Conservation (phyloP, 2,113 vertebrate genomes). For the Nycticorax nycticorax region DNA sequence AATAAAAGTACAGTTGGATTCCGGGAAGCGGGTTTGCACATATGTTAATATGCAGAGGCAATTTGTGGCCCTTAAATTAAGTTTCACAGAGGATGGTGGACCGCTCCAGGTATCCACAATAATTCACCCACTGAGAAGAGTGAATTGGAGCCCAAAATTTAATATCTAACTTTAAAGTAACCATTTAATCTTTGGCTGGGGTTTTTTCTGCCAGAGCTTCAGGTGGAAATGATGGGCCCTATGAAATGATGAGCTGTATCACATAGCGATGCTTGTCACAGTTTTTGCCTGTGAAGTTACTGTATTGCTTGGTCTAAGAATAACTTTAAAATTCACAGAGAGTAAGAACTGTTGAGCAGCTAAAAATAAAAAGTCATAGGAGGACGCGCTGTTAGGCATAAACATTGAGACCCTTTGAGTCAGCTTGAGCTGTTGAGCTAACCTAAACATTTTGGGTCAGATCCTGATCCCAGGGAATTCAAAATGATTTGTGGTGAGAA, state of each 20-base stretch:
- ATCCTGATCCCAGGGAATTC: neutral
- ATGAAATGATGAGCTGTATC: constrained; percentile 25
- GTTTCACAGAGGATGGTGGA: neutral
- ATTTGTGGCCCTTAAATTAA: neutral
- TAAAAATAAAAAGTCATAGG: constrained; percentile 57
- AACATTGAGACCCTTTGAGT: constrained; percentile 43
- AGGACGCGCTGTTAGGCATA: constrained; percentile 31
- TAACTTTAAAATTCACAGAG: constrained; percentile 63
- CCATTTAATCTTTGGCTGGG: neutral
- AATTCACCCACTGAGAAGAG: neutral
- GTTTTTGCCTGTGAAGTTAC: constrained; percentile 21
- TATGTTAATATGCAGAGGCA: neutral
- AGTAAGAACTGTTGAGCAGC: constrained; percentile 40
- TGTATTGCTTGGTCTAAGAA: constrained; percentile 45
- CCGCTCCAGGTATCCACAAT: neutral
- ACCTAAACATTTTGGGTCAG: constrained; percentile 42
- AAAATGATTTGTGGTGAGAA: constrained; percentile 31
- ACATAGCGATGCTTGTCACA: constrained; percentile 37
- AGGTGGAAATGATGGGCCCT: constrained; percentile 2
- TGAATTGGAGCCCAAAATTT: neutral
- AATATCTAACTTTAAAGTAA: neutral
- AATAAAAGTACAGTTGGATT: neutral
- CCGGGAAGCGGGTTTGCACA: neutral
- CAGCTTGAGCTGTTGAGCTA: constrained; percentile 17
- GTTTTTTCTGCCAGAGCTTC: neutral